Percentiles rank a stretch among this genome's conserved stretches.
These are phyloP conservation scores for Natrix natrix DNA, from an alignment of 2,797 vertebrate genomes.

Conservation along the genomic window DNA sequence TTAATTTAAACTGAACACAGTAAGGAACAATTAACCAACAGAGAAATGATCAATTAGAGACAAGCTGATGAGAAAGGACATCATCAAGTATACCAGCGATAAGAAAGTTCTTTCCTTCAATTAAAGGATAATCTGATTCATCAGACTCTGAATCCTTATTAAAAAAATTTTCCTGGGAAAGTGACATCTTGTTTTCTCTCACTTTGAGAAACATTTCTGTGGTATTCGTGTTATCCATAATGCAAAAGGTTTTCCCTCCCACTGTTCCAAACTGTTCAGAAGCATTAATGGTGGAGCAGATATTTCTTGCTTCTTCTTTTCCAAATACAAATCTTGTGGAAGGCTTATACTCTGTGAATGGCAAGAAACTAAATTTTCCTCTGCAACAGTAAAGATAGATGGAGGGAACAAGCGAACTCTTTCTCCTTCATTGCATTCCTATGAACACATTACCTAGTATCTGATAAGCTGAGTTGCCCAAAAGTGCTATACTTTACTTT, in stretches of 20 bases:
- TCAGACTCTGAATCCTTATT: background rate
- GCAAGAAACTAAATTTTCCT: background rate
- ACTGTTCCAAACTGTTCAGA: background rate
- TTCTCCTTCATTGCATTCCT: background rate
- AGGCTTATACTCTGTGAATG: background rate
- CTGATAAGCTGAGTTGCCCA: background rate
- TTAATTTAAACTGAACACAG: background rate
- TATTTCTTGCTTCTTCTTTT: background rate
- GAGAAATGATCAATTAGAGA: background rate
- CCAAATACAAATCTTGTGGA: background rate
- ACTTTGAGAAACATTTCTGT: background rate
- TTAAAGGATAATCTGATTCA: background rate
- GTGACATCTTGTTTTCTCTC: background rate
- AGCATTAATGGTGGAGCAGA: background rate
- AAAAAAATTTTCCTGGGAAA: background rate
- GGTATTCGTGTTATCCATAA: background rate
- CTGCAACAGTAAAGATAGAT: background rate
- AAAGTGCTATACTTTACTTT: background rate
- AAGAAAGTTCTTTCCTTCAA: background rate
- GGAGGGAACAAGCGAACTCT: background rate
- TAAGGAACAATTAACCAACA: background rate
- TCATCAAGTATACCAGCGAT: background rate
- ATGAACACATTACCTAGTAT: too few relatives aligned
- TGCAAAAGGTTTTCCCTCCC: background rate
- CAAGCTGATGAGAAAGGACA: background rate